phyloP scores from a whole-genome alignment of 2,888 invertebrate species.

The Ophion ventricosus region DNA sequence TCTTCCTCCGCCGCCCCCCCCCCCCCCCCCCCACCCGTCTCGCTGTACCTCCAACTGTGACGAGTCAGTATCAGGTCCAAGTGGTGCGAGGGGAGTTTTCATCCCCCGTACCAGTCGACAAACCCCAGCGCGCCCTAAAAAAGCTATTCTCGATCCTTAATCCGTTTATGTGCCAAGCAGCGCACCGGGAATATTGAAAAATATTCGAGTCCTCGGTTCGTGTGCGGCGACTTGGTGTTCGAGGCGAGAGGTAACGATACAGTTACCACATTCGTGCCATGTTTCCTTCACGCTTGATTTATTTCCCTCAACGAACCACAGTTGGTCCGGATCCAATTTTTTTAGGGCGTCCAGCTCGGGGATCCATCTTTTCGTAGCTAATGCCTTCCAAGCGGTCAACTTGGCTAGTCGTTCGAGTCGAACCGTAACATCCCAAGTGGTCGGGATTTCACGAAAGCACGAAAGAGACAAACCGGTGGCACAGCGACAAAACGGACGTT shows the following conservation, averaged over 20 bases:
- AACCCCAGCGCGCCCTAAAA: conserved; percentile 71
- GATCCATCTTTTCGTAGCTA: too few relatives aligned
- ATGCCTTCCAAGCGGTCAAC: too few relatives aligned
- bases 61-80: conserved; percentile 37
- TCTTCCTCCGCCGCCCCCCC: too few relatives aligned
- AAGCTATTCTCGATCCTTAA: conserved; percentile 78
- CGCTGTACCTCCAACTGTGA: conserved; percentile 50
- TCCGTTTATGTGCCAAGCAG: conserved; percentile 77
- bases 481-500: too few relatives aligned
- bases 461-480: too few relatives aligned
- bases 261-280: not conserved
- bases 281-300: too few relatives aligned
- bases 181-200: conserved; percentile 78
- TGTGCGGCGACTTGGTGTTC: not conserved
- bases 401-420: too few relatives aligned
- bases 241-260: not conserved
- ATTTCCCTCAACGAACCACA: too few relatives aligned
- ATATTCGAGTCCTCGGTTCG: conserved; percentile 56
- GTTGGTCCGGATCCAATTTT: too few relatives aligned
- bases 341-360: too few relatives aligned
- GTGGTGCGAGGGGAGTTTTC: conserved; percentile 33
- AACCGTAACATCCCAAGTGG: too few relatives aligned
- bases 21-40: not conserved
- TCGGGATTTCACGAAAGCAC: too few relatives aligned
- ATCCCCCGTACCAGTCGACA: conserved; percentile 55